Evolutionary conservation across 2,888 invertebrate species (phyloP).

Genomic region (Abrostola tripartita): DNA sequence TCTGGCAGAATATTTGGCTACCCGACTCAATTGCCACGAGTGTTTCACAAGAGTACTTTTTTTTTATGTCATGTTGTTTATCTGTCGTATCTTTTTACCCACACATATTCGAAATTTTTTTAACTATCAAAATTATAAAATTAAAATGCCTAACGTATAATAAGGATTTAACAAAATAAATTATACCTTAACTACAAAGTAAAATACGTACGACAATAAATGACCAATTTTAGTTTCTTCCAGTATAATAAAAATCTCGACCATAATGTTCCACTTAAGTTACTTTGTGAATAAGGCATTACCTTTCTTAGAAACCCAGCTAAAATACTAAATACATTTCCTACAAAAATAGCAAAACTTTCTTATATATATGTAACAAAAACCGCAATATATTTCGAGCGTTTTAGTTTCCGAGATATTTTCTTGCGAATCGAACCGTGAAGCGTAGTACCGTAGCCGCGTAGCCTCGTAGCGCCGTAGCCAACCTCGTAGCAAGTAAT

Average conservation of each 20-base stretch:
- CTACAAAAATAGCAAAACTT: slow-evolving; percentile 27
- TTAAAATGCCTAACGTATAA: no score
- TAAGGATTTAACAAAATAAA: not conserved
- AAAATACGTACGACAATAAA: slow-evolving; percentile 24
- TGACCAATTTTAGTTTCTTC: slow-evolving; percentile 14
- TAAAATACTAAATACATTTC: slow-evolving; percentile 42
- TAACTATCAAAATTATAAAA: not conserved
- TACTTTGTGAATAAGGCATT: slow-evolving; percentile 36
- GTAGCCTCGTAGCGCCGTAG: slow-evolving; percentile 41
- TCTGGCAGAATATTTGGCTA: no score
- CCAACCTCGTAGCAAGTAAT: slow-evolving; percentile 43
- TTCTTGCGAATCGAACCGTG: slow-evolving; percentile 38
- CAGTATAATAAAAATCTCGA: slow-evolving; percentile 35
- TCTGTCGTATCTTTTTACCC: no score
- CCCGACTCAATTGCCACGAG: no score
- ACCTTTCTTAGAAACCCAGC: slow-evolving; percentile 21
- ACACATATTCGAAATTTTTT: not conserved
- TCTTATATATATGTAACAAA: slow-evolving; percentile 20
- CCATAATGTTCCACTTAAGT: slow-evolving; percentile 36
- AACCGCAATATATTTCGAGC: slow-evolving; percentile 38
- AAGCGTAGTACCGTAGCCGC: slow-evolving; percentile 44
- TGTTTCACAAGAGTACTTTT: no score
- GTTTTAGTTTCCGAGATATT: slow-evolving; percentile 30
- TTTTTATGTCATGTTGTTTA: no score
- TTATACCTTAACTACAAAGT: slow-evolving; percentile 5